A percentile compares a stretch with the other conserved stretches of the same genome.
Conservation (phyloP, 92 coral and sea anemone genomes). For the Anthopleura xanthogrammica region DNA sequence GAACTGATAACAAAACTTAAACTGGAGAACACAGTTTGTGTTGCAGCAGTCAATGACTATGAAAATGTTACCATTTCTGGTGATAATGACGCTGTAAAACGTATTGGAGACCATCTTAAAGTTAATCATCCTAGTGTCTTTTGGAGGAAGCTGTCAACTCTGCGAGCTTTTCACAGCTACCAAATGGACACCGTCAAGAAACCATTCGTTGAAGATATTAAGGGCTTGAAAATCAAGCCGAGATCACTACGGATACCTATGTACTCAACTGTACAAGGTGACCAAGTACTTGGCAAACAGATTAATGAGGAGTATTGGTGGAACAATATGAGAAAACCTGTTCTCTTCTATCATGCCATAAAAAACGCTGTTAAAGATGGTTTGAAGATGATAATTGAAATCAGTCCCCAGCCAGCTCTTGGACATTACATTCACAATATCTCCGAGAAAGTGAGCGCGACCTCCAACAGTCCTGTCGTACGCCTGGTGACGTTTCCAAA, state of each 20-base stretch:
- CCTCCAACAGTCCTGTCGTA: constrained; percentile 14
- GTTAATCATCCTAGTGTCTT: constrained; percentile 35
- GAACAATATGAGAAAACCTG: constrained; percentile 75
- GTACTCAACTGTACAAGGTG: constrained; percentile 84
- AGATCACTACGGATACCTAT: constrained; percentile 63
- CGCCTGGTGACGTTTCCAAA: constrained; percentile 70
- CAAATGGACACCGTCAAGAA: constrained; percentile 69
- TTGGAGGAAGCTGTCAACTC: constrained; percentile 67
- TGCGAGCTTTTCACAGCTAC: constrained; percentile 86
- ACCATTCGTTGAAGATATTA: constrained; percentile 39
- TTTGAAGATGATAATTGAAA: constrained; percentile 56
- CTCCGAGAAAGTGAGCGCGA: constrained; percentile 24
- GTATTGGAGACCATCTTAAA: constrained; percentile 53
- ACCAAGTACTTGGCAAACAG: constrained; percentile 46
- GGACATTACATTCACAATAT: constrained; percentile 63
- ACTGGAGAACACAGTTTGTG: constrained; percentile 42
- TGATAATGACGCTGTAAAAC: constrained; percentile 57
- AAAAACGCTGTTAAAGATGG: constrained; percentile 64
- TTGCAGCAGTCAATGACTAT: constrained; percentile 80
- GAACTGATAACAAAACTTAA: constrained; percentile 40
- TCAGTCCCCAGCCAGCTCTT: constrained; percentile 71
- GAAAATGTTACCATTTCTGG: constrained; percentile 78
- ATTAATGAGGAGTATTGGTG: constrained; percentile 74
- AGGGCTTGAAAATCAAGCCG: constrained; percentile 34
- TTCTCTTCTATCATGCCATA: constrained; percentile 63